A percentile compares a stretch with the other conserved stretches of the same genome.
Evolutionary conservation across 2,797 vertebrate species (phyloP).

Genomic region (Peromyscus nudipes): DNA sequence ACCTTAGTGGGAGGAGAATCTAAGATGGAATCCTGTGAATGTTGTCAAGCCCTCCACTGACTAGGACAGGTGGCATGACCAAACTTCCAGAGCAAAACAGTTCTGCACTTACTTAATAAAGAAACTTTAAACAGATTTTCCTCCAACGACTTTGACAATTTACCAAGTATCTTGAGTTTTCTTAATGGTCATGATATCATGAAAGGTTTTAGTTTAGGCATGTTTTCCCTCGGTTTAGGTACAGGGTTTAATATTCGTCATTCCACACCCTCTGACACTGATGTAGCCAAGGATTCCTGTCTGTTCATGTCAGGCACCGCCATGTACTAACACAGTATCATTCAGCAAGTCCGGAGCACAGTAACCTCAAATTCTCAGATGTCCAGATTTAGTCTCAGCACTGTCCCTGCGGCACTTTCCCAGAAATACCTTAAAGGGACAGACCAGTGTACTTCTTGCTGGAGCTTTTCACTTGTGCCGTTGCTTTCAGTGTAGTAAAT

Average conservation of each 20-base stretch:
- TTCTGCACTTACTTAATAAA: neutral
- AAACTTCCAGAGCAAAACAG: neutral
- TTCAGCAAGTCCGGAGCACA: neutral
- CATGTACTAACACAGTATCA: neutral
- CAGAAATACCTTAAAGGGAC: neutral
- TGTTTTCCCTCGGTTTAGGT: neutral
- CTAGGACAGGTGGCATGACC: neutral
- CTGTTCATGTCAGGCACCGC: neutral
- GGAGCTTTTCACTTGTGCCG: neutral
- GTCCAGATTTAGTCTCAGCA: neutral
- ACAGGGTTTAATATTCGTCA: neutral
- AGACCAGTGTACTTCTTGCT: neutral
- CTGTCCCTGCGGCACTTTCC: neutral
- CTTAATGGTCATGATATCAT: neutral
- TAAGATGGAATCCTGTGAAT: neutral
- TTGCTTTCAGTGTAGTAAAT: conserved; percentile 14
- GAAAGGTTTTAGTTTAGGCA: neutral
- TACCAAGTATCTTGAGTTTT: neutral
- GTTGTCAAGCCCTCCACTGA: neutral
- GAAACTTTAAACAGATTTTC: neutral
- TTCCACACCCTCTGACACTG: neutral
- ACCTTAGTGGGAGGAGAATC: neutral
- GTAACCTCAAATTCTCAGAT: neutral
- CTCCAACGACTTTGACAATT: neutral
- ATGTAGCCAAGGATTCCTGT: accelerated